phyloP scores from a whole-genome alignment of 2,797 vertebrate species.

The Enteromius trimaculatus region DNA sequence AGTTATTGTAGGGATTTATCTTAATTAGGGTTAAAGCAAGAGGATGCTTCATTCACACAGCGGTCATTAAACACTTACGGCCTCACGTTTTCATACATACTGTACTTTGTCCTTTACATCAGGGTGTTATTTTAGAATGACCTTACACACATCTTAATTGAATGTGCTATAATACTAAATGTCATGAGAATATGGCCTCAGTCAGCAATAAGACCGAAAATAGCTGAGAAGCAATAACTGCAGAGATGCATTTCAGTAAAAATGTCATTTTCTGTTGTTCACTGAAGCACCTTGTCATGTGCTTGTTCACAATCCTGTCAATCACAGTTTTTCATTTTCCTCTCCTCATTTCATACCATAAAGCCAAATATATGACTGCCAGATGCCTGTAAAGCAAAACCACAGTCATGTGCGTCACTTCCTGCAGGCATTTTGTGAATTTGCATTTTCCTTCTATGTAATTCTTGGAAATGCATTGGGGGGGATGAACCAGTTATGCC shows the following conservation, averaged over 20 bases:
- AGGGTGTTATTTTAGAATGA: slow-evolving; percentile 16
- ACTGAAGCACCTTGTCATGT: slow-evolving; percentile 37
- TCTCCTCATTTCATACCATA: neutral
- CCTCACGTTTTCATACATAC: neutral
- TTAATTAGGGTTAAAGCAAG: neutral
- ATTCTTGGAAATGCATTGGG: slow-evolving; percentile 24
- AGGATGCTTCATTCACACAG: neutral
- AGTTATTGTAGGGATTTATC: neutral
- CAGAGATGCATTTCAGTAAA: slow-evolving; percentile 41
- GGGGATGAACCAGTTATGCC: slow-evolving; percentile 17
- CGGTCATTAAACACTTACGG: neutral
- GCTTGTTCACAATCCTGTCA: slow-evolving; percentile 45
- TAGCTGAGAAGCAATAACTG: slow-evolving; percentile 17
- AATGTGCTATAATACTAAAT: slow-evolving; percentile 14
- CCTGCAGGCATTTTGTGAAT: slow-evolving; percentile 32
- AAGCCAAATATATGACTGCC: slow-evolving; percentile 12
- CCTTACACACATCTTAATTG: slow-evolving; percentile 3
- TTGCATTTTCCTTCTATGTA: neutral
- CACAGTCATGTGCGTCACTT: neutral
- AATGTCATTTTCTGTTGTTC: slow-evolving; percentile 26
- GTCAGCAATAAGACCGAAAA: slow-evolving; percentile 13
- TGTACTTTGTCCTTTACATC: neutral
- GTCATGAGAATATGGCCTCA: slow-evolving; percentile 22
- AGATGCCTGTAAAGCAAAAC: slow-evolving; percentile 12
- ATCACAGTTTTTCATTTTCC: neutral